phyloP scores from a whole-genome alignment of 2,888 invertebrate species.

The Trilocha varians region DNA sequence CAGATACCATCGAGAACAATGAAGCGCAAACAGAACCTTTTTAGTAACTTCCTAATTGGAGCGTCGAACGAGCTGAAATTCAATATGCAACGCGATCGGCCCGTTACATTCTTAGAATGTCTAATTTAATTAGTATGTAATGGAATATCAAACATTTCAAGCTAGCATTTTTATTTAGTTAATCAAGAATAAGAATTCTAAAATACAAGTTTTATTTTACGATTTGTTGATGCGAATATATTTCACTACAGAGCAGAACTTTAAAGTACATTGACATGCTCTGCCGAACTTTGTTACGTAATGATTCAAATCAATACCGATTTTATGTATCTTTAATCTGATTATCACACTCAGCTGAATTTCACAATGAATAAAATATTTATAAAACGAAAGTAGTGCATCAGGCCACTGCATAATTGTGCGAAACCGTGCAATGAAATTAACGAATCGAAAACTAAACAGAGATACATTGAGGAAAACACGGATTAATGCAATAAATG shows the following conservation, averaged over 20 bases:
- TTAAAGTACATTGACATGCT: no score
- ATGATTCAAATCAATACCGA: no score
- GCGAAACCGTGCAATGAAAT: conserved; percentile 12
- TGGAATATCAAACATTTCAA: background rate
- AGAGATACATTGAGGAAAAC: conserved; percentile 46
- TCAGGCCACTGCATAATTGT: conserved; percentile 11
- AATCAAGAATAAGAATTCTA: no score
- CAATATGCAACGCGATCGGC: conserved; percentile 63
- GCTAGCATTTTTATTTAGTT: background rate
- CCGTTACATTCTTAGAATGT: conserved; percentile 58
- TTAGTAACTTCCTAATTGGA: conserved; percentile 65
- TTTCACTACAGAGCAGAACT: no score
- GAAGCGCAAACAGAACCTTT: conserved; percentile 59
- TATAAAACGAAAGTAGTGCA: conserved; percentile 4
- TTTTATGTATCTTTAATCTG: no score
- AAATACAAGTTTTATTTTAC: no score
- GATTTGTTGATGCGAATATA: no score
- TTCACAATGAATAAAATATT: background rate
- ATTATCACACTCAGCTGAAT: background rate
- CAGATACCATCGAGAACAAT: conserved; percentile 61
- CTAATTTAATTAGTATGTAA: conserved; percentile 58
- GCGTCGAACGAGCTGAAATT: conserved; percentile 51
- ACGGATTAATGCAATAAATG: background rate
- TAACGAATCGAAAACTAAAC: conserved; percentile 23
- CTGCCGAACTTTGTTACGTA: no score